These are phyloP conservation scores for Caerostris extrusa DNA, from an alignment of 1,140 invertebrate genomes.

Conservation along the genomic window DNA sequence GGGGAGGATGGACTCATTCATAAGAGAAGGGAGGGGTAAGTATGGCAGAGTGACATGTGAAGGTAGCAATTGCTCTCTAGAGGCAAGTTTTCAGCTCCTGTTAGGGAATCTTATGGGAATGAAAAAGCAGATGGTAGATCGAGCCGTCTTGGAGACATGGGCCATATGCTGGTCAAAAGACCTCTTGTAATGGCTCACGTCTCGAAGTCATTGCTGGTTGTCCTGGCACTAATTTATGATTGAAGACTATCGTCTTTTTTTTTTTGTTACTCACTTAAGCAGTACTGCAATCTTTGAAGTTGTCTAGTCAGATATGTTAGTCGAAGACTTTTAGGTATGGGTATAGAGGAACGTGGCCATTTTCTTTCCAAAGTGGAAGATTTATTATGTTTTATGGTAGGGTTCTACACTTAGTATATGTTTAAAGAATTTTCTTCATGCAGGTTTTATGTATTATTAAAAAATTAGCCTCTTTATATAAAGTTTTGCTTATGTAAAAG, in stretches of 20 bases:
- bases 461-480: too few species aligned
- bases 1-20: neutral
- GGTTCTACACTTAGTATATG: too few species aligned
- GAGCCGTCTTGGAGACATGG: neutral
- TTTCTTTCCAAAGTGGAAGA: too few species aligned
- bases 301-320: too few species aligned
- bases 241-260: neutral
- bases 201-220: neutral
- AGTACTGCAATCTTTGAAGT: neutral
- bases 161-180: neutral
- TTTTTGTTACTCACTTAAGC: neutral
- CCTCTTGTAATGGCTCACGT: neutral
- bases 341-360: too few species aligned
- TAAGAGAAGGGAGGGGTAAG: neutral
- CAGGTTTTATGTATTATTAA: too few species aligned
- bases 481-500: too few species aligned
- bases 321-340: too few species aligned
- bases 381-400: too few species aligned
- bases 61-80: constrained; percentile 56
- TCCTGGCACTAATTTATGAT: neutral
- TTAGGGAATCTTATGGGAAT: neutral
- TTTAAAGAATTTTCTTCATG: too few species aligned
- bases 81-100: constrained; percentile 47
- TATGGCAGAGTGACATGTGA: neutral
- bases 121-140: constrained; percentile 30